Evolutionary conservation across 2,797 vertebrate genomes (phyloP), one percentile per base, ranked within the genome.

Genomic region (Gymnothorax javanicus): DNA sequence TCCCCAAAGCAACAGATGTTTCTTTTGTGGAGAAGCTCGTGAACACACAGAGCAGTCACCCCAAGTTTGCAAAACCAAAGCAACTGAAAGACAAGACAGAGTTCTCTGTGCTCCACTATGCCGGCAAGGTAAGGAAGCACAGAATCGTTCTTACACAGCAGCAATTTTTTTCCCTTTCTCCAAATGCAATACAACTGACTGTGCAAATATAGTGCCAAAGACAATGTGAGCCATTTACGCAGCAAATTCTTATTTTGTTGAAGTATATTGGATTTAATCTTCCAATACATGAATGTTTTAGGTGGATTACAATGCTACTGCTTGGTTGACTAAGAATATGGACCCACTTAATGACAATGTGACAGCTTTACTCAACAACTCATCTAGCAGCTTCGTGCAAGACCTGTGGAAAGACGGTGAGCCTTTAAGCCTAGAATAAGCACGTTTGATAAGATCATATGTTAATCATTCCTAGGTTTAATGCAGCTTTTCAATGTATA

Each of bases 241-340:
- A 77, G 73, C 13, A 11, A 73, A 43, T 73, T 4, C 3, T 4
- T 81, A 13, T 81, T 9, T 57, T 77, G 57, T 88, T 59, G 62
- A 85, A 83, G 82, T 77, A 7, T 54, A 43, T 25, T 77, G 62
- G 33, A 27, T 52, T 52, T 23, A 54, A 59, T 52, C 54, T 75
- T 58, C 33, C 33, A 43, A 43, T 52, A 43, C 43, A 58, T 86
- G 50, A 81, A 58, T 88, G 88, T 84, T 90, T 17, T 88, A 99
- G 98, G 98, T 99, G 88, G 96, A 97, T 91, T 99, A 99, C 87
- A 99, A 99, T 0, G 98, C 98, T 20, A 95, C 92, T 0, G 93
- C 97, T 90, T 99, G 98, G 98, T 92, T 99, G 93, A 99, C 98
- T 81, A 99, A 99, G 95, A 99, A 99, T 93, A 99, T 99, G 98